A percentile compares a stretch with the other conserved stretches of the same genome.
phyloP scores from a whole-genome alignment of 2,888 invertebrate species.

The Tinea trinotella region DNA sequence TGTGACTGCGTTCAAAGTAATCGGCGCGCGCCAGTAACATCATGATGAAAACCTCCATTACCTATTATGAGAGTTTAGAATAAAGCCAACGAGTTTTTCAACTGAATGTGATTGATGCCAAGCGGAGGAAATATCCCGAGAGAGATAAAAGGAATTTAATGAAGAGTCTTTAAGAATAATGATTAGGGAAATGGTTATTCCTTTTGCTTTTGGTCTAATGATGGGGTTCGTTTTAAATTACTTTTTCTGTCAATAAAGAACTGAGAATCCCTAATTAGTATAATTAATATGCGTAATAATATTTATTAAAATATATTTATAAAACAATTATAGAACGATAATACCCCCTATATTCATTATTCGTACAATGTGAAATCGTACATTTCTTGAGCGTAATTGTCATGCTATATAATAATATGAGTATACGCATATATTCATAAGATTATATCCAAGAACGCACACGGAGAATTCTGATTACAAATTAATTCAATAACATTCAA shows the following conservation, averaged over 20 bases:
- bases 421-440: neutral
- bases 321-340: too few relatives aligned
- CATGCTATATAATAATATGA: neutral
- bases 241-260: conserved; percentile 56
- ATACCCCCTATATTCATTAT: too few relatives aligned
- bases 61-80: conserved; percentile 73
- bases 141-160: conserved; percentile 73
- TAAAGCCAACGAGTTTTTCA: conserved; percentile 71
- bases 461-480: conserved; percentile 67
- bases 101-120: conserved; percentile 72
- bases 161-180: conserved; percentile 72
- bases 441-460: conserved; percentile 56
- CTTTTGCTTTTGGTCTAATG: conserved; percentile 65
- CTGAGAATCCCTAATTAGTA: conserved; percentile 49
- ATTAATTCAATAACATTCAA: conserved; percentile 70
- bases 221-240: conserved; percentile 60
- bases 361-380: neutral
- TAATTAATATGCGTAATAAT: conserved; percentile 36
- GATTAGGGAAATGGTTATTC: conserved; percentile 71
- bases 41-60: conserved; percentile 68
- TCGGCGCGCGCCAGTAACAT: conserved; percentile 60
- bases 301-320: neutral
- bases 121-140: conserved; percentile 66
- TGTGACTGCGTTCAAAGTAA: conserved; percentile 66
- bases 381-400: neutral